Evolutionary conservation across 2,113 vertebrate species (phyloP).

Genomic region (Pogonocichla stellata): DNA sequence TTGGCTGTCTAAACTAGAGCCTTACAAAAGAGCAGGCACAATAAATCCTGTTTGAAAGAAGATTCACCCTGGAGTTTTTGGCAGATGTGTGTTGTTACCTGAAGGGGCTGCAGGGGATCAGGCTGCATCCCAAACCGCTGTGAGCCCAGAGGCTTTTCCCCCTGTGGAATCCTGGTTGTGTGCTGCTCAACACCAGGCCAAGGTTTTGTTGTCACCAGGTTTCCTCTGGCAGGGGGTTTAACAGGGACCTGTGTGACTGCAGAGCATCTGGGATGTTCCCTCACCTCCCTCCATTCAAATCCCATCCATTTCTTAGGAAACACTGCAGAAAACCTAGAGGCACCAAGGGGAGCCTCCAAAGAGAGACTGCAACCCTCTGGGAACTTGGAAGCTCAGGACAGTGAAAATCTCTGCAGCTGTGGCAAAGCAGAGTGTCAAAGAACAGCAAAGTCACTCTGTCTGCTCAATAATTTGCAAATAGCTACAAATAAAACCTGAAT

Average conservation of each 20-base stretch:
- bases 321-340: not conserved
- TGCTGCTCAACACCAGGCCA: not conserved
- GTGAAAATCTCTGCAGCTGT: not conserved
- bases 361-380: not conserved
- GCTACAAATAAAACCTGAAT: not conserved
- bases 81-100: not conserved
- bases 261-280: not conserved
- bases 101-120: not conserved
- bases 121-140: not conserved
- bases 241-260: not conserved
- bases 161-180: not conserved
- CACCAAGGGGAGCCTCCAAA: not conserved
- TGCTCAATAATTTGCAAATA: not conserved
- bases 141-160: fast-evolving
- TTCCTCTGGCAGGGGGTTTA: not conserved
- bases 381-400: not conserved
- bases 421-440: not conserved
- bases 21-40: not conserved
- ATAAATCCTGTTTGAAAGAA: not conserved
- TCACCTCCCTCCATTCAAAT: not conserved
- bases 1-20: not conserved
- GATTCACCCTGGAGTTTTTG: not conserved
- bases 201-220: not conserved
- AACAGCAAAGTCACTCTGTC: not conserved
- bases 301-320: not conserved